Evolutionary conservation across 2,888 invertebrate species (phyloP).

Genomic region (Ichneumon xanthorius): DNA sequence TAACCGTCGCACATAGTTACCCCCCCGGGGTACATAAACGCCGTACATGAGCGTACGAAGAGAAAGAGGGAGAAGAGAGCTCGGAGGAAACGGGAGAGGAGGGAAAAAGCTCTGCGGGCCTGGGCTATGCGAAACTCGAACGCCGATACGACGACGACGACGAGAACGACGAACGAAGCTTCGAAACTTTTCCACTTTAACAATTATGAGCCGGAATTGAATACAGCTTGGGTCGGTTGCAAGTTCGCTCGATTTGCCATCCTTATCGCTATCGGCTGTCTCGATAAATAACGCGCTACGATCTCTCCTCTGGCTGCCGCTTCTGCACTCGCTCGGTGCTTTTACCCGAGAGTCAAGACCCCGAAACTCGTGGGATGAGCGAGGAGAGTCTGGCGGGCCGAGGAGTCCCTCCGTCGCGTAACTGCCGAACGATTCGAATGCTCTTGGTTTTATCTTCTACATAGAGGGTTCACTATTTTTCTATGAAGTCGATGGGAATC

Average conservation of each 20-base stretch:
- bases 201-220: constrained; percentile 82
- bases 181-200: constrained; percentile 82
- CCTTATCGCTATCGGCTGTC: constrained; percentile 80
- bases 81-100: constrained; percentile 32
- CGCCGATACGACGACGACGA: constrained; percentile 58
- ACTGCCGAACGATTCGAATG: constrained; percentile 7
- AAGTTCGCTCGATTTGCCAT: constrained; percentile 80
- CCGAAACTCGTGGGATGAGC: constrained; percentile 24
- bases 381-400: constrained; percentile 15
- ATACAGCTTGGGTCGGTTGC: constrained; percentile 80
- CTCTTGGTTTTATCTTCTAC: constrained; percentile 11
- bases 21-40: constrained; percentile 54
- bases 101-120: constrained; percentile 34
- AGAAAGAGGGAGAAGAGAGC: not conserved
- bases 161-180: constrained; percentile 70
- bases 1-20: constrained; percentile 51
- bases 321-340: constrained; percentile 48
- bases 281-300: constrained; percentile 77
- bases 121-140: constrained; percentile 40
- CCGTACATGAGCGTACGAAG: constrained; percentile 46
- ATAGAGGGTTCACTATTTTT: not conserved
- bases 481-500: not conserved
- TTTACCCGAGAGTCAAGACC: constrained; percentile 30
- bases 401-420: constrained; percentile 6
- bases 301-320: constrained; percentile 68